Evolutionary conservation across 2,113 vertebrate species (phyloP).

Genomic region (Entosphenus tridentatus): DNA sequence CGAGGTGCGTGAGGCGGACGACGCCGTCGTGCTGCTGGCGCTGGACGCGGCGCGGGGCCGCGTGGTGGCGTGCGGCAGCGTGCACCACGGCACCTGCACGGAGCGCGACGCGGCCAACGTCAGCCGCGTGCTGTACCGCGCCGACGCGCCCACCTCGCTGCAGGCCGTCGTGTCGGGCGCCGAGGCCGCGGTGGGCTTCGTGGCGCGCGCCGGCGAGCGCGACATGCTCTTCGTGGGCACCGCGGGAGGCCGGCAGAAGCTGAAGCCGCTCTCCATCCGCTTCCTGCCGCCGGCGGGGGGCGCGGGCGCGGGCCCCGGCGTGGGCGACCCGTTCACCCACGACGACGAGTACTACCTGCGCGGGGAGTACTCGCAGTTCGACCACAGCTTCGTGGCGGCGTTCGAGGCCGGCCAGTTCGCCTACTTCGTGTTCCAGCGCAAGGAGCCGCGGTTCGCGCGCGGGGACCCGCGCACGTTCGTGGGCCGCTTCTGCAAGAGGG

Average conservation of each 20-base stretch:
- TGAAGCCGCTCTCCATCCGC: slow-evolving; percentile 41
- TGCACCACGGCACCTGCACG: slow-evolving; percentile 53
- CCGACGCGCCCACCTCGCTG: slow-evolving; percentile 48
- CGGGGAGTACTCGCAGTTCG: slow-evolving; percentile 32
- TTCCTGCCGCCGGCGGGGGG: slow-evolving; percentile 23
- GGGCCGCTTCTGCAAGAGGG: slow-evolving; percentile 33
- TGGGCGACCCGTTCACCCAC: slow-evolving; percentile 48
- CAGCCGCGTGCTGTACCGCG: slow-evolving; percentile 33
- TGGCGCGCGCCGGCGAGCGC: slow-evolving; percentile 53
- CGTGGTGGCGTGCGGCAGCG: slow-evolving; percentile 48
- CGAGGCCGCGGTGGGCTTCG: slow-evolving; percentile 47
- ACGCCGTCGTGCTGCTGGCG: slow-evolving; percentile 48
- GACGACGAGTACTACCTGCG: slow-evolving; percentile 58
- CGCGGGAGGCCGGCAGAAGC: slow-evolving; percentile 57
- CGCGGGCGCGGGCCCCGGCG: slow-evolving; percentile 7
- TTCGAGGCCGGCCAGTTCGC: slow-evolving; percentile 18
- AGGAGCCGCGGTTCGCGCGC: slow-evolving; percentile 24
- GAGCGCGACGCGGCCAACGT: slow-evolving; percentile 36
- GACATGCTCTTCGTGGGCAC: slow-evolving; percentile 87
- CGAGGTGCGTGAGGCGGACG: slow-evolving; percentile 31
- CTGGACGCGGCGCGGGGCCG: slow-evolving; percentile 17
- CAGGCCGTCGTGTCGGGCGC: slow-evolving; percentile 42
- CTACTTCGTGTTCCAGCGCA: slow-evolving; percentile 50
- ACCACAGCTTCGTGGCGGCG: slow-evolving; percentile 45
- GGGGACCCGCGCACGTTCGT: slow-evolving; percentile 41